These are phyloP conservation scores for Prietella phreatophila DNA, from an alignment of 2,113 vertebrate species.

Conservation along the genomic window DNA sequence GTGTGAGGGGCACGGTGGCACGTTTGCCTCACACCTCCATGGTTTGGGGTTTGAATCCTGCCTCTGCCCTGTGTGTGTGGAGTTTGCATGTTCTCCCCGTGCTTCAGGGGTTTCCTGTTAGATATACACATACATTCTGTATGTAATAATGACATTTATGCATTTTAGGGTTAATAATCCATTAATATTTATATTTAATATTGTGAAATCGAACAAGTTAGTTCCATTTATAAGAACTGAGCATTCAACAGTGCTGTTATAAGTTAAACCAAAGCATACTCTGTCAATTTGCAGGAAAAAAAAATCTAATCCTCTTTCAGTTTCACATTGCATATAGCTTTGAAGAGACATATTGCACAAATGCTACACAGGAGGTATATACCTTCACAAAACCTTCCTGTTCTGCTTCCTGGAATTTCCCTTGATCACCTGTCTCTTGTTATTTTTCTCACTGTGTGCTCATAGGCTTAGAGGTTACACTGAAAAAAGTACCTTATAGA, in stretches of 20 bases:
- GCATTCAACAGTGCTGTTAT: neutral
- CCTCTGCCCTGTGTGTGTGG: no score
- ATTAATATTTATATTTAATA: neutral
- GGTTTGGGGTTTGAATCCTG: no score
- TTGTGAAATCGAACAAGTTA: neutral
- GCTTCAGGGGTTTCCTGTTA: no score
- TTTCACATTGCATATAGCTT: constrained; percentile 1
- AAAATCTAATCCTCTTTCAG: neutral
- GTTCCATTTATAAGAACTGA: neutral
- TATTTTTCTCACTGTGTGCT: neutral
- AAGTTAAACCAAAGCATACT: neutral
- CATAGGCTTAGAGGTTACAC: neutral
- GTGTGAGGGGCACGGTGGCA: no score
- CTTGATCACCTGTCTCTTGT: constrained; percentile 3
- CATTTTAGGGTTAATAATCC: neutral
- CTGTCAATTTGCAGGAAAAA: neutral
- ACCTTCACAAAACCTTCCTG: neutral
- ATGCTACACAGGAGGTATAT: neutral
- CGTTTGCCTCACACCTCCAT: no score
- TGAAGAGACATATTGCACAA: neutral
- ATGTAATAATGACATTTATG: no score
- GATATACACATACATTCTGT: no score
- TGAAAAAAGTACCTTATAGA: neutral
- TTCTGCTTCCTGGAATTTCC: neutral
- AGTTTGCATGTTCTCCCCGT: no score